These are phyloP conservation scores for Crambe crambe DNA, from an alignment of 37 sponge, comb jelly and placozoan genomes.

Conservation along the genomic window DNA sequence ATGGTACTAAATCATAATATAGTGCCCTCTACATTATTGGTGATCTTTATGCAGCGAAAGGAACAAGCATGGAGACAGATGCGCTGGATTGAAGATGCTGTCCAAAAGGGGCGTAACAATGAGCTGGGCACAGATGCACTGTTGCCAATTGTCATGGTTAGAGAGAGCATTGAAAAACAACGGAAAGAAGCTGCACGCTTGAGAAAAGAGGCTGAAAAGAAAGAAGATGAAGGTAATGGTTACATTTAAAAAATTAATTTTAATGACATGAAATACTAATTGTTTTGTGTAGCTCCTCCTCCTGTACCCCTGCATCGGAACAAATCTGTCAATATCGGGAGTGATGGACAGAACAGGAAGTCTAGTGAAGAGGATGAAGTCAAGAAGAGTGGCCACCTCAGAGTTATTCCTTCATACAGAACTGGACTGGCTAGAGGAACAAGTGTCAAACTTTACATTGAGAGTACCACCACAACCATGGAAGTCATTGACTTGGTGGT, in stretches of 20 bases:
- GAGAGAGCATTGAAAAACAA: background rate
- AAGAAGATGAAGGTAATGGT: background rate
- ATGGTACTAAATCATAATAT: too few relatives aligned
- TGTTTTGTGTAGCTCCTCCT: background rate
- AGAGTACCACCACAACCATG: conserved; percentile 20
- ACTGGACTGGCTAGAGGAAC: conserved; percentile 76
- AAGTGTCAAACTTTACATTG: conserved; percentile 81
- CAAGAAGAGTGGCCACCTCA: conserved; percentile 19
- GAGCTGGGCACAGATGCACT: background rate
- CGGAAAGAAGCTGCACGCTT: background rate
- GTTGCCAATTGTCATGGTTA: conserved; percentile 1
- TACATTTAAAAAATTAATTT: background rate
- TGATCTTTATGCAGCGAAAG: conserved; percentile 35
- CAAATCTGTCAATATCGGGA: background rate
- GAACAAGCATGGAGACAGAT: conserved; percentile 68
- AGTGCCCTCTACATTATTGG: too few relatives aligned
- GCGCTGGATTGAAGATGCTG: conserved; percentile 73
- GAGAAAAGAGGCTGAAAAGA: background rate
- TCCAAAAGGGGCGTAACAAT: conserved; percentile 57
- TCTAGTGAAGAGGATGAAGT: background rate
- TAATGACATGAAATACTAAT: background rate
- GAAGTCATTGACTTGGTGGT: conserved; percentile 63
- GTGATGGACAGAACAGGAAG: background rate
- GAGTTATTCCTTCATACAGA: conserved; percentile 68
- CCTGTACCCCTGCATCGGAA: background rate